phyloP scores from a whole-genome alignment of 2,797 vertebrate genomes.

The Liparis tanakae region DNA sequence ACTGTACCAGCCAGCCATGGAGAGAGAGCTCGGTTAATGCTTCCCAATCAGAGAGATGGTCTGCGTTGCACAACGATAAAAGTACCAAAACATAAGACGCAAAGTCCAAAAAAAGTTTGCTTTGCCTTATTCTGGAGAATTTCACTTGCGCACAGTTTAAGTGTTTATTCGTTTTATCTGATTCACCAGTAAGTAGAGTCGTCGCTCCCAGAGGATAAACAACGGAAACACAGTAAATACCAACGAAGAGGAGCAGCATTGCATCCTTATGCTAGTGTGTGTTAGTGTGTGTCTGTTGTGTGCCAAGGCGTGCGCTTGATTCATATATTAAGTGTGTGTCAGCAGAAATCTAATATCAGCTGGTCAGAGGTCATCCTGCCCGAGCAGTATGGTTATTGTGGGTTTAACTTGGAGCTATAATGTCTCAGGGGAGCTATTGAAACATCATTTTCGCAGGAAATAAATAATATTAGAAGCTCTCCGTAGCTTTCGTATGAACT shows the following conservation, averaged over 20 bases:
- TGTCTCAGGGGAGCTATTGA: constrained; percentile 3
- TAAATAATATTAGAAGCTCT: constrained; percentile 5
- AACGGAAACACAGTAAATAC: neutral
- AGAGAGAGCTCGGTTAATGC: neutral
- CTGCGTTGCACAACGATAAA: neutral
- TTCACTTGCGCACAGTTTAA: neutral
- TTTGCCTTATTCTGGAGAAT: neutral
- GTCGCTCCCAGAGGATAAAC: neutral
- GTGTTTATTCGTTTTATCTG: neutral
- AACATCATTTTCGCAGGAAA: constrained; percentile 11
- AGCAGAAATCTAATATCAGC: neutral
- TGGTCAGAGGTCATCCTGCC: neutral
- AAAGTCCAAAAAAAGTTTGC: neutral
- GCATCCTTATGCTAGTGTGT: neutral
- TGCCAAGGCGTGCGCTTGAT: neutral
- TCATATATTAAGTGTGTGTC: neutral
- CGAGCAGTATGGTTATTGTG: neutral
- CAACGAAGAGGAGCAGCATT: neutral
- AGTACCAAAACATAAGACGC: neutral
- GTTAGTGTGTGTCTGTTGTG: neutral
- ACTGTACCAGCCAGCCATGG: neutral
- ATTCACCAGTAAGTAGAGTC: neutral
- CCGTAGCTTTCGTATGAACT: neutral
- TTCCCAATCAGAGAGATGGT: neutral
- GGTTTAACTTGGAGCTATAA: neutral